phyloP scores from a whole-genome alignment of 2,797 vertebrate genomes.

The Australoheros facetus region DNA sequence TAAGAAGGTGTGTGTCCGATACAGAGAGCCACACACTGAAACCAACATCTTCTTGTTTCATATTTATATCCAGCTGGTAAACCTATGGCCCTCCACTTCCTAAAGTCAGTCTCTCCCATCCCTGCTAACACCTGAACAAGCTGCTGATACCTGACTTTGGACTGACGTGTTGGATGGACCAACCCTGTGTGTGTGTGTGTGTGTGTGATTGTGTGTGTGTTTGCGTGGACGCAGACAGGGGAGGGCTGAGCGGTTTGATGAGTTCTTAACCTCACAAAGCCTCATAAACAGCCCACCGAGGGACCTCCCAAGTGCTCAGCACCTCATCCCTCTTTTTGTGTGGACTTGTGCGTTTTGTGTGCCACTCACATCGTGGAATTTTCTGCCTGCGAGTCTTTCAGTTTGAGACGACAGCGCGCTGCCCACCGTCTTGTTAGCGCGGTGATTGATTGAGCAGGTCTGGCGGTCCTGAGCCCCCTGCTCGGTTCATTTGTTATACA shows the following conservation, averaged over 20 bases:
- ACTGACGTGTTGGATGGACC: background rate
- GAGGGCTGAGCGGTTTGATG: background rate
- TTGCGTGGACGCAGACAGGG: background rate
- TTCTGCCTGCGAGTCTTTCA: constrained; percentile 25
- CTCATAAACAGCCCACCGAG: constrained; percentile 7
- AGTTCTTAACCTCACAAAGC: constrained; percentile 20
- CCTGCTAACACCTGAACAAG: background rate
- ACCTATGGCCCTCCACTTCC: background rate
- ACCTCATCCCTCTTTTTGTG: background rate
- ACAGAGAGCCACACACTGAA: too few relatives aligned
- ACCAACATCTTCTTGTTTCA: too few relatives aligned
- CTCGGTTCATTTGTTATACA: constrained; percentile 76
- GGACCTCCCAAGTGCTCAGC: background rate
- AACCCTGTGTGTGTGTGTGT: background rate
- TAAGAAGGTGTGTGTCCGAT: background rate
- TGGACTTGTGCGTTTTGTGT: background rate
- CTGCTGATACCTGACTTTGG: background rate
- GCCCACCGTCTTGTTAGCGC: constrained; percentile 73
- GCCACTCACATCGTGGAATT: background rate
- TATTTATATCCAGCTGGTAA: background rate
- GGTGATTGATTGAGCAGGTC: constrained; percentile 76
- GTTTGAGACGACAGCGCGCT: constrained; percentile 38
- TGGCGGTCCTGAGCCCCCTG: constrained; percentile 66
- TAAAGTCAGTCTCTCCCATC: background rate
- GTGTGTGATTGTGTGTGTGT: too few relatives aligned